Evolutionary conservation across 1,140 invertebrate genomes (phyloP), one percentile per base, ranked within the genome.

Genomic region (Tetragonula clypearis): DNA sequence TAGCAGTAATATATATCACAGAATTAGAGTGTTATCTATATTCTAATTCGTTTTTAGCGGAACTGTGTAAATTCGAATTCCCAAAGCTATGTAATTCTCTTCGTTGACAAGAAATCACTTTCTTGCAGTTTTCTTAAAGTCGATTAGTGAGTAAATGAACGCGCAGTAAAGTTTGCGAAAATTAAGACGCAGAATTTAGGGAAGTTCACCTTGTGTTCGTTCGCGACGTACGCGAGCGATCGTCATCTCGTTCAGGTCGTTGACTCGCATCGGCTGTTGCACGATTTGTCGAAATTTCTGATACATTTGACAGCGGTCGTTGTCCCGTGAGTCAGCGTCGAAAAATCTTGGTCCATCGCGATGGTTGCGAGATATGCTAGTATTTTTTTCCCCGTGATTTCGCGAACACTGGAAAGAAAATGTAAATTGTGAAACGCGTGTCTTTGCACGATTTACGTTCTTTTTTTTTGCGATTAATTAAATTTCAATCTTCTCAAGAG

Each of bases 271-370:
- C n/a, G 55, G 21, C 17, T 77, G 62, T 90, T 90, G 82, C 82
- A 56, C 30, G 69, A 86, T 82, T 89, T 62, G 73, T 49, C 49
- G 56, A 90, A 87, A 83, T 86, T 90, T 35, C 65, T 86, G 76
- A 80, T 83, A 79, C 56, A 75, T 80, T 90, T 84, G 66, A 88
- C 86, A 53, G 65, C 56, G 91, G 87, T 90, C 89, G 76, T 89
- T 87, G 85, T 92, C 83, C 88, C 30, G 62, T 92, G 88, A 88
- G 58, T 91, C 87, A 91, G 26, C 75, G 81, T 88, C 88, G 86
- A 92, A 90, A 92, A 86, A 92, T 92, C 84, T 88, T 76, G 87
- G 55, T 85, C 69, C 73, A 79, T 69, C 66, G 55, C 35, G 76
- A 49, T 53, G 75, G 62, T 66, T 49, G 49, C 76, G 56, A 60